These are phyloP conservation scores for Lamellibrachia satsuma DNA, from an alignment of 2,888 invertebrate species.

Conservation along the genomic window DNA sequence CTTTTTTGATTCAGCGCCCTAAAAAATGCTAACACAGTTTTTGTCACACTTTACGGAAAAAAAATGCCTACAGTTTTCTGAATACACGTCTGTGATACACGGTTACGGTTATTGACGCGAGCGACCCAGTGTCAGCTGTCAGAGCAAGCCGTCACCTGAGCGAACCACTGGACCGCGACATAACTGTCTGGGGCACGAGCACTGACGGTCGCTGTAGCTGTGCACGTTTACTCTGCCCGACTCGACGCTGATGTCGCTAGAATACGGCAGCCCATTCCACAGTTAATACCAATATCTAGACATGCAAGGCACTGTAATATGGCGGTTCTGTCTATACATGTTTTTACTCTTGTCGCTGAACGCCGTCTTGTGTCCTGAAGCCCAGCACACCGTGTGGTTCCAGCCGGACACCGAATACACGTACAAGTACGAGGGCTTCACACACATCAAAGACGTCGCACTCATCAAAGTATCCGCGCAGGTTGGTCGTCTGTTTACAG, in stretches of 20 bases:
- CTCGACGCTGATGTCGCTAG: background rate
- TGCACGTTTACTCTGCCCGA: background rate
- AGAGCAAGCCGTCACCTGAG: background rate
- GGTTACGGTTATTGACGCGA: background rate
- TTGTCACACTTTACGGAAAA: too few species aligned
- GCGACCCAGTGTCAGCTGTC: background rate
- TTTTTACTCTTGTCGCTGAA: background rate
- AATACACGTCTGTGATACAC: background rate
- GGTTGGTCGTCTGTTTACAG: background rate
- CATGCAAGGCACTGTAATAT: background rate
- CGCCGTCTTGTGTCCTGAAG: background rate
- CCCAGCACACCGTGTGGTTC: background rate
- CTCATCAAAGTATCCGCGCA: background rate
- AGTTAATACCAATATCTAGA: too few species aligned
- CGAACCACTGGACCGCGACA: background rate
- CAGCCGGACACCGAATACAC: constrained; percentile 3
- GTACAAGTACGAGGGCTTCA: background rate
- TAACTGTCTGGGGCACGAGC: background rate
- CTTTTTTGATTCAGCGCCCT: too few species aligned
- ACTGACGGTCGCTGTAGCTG: background rate
- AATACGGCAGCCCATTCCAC: too few species aligned
- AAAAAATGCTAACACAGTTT: too few species aligned
- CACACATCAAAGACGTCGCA: background rate
- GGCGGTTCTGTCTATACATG: background rate
- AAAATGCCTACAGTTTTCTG: too few species aligned